Conservation (phyloP, 2,888 invertebrate species). For the Agrypnus murinus region DNA sequence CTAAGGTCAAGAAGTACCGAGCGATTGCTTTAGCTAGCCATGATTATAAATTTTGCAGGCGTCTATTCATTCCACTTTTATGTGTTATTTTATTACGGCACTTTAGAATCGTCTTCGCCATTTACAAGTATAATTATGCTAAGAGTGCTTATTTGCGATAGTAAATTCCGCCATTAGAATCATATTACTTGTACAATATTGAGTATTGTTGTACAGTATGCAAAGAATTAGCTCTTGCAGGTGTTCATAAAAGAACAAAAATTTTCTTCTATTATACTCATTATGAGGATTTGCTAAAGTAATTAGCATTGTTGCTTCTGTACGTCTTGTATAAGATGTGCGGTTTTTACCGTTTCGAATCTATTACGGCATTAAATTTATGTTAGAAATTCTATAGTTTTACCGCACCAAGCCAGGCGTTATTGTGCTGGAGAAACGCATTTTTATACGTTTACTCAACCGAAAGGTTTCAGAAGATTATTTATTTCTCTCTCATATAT, state of each 20-base stretch:
- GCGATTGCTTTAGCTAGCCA: conserved; percentile 52
- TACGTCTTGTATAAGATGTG: neutral
- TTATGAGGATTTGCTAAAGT: conserved; percentile 38
- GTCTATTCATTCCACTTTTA: conserved; percentile 53
- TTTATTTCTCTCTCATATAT: no score
- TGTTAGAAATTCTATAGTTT: no score
- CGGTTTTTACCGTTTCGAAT: conserved; percentile 21
- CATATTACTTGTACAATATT: conserved; percentile 52
- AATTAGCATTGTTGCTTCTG: conserved; percentile 36
- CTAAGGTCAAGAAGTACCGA: conserved; percentile 56
- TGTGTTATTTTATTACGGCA: conserved; percentile 55
- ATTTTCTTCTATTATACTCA: conserved; percentile 24
- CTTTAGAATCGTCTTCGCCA: conserved; percentile 56
- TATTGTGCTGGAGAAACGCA: no score
- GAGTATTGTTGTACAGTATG: conserved; percentile 50
- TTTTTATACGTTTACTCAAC: no score
- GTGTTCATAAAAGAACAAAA: conserved; percentile 43
- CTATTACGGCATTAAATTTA: neutral
- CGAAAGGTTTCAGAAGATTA: no score
- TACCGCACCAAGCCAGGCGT: no score
- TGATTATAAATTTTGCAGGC: conserved; percentile 55
- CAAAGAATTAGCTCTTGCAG: conserved; percentile 51
- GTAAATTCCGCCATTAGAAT: conserved; percentile 54
- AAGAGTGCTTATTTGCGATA: conserved; percentile 57
- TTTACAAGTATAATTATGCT: conserved; percentile 59